Percentiles rank a stretch among this genome's conserved stretches.
phyloP scores from a whole-genome alignment of 2,797 vertebrate species.

The Phataginus tetradactyla region DNA sequence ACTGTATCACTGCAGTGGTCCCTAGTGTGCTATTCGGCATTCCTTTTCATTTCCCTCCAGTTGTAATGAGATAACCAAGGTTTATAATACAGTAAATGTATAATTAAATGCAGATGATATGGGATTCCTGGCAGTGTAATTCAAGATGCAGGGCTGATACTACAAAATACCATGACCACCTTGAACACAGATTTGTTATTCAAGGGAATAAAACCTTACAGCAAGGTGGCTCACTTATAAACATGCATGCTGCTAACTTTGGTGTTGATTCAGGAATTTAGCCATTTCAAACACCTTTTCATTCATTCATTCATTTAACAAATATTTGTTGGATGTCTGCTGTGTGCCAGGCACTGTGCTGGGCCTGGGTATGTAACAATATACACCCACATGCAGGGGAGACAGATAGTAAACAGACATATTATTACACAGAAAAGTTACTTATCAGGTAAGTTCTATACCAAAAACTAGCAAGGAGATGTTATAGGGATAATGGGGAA shows the following conservation, averaged over 20 bases:
- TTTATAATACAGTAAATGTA: conserved; percentile 76
- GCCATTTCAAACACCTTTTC: background rate
- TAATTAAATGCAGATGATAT: conserved; percentile 42
- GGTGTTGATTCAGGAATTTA: background rate
- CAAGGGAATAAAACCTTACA: conserved; percentile 31
- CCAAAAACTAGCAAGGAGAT: background rate
- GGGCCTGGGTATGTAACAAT: background rate
- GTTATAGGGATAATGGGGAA: background rate
- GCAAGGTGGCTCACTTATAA: conserved; percentile 14
- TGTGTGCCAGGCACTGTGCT: background rate
- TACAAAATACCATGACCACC: conserved; percentile 19
- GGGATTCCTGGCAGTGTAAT: background rate
- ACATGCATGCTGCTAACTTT: background rate
- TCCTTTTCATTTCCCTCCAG: conserved; percentile 79
- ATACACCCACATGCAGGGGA: background rate
- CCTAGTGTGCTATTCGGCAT: conserved; percentile 81
- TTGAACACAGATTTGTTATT: conserved; percentile 14
- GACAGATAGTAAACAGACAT: background rate
- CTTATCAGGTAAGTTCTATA: background rate
- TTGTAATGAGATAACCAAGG: conserved; percentile 75
- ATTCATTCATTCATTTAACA: background rate
- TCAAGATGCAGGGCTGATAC: background rate
- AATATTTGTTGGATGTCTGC: background rate
- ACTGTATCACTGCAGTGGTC: conserved; percentile 81
- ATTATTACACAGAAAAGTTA: background rate